Percentiles rank a stretch among this genome's conserved stretches.
These are phyloP conservation scores for Folsomia candida DNA, from an alignment of 2,888 invertebrate genomes.

Conservation along the genomic window DNA sequence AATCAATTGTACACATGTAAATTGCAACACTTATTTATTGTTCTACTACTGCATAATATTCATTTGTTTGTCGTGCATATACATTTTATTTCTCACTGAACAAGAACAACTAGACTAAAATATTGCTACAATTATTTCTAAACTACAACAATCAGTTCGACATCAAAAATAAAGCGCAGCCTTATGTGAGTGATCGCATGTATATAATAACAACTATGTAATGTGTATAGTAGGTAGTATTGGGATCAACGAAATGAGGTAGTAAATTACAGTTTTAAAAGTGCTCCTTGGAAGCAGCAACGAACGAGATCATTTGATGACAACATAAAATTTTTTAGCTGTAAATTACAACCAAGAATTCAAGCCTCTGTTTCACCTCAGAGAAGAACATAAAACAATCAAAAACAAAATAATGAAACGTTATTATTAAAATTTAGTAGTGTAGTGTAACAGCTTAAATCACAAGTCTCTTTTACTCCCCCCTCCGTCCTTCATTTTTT, in stretches of 20 bases:
- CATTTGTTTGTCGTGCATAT: background rate
- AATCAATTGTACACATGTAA: no score
- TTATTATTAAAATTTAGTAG: no score
- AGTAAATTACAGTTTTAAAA: background rate
- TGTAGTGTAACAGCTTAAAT: background rate
- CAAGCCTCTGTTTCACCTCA: background rate
- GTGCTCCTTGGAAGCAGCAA: background rate
- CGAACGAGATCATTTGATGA: background rate
- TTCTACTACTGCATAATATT: no score
- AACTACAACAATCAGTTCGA: no score
- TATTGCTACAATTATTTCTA: background rate
- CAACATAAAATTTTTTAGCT: background rate
- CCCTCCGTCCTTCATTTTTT: no score
- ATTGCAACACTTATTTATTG: background rate
- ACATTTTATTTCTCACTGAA: background rate
- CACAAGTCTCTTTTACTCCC: background rate
- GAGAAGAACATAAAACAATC: background rate
- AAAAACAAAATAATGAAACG: background rate
- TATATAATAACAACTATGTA: background rate
- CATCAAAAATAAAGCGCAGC: constrained; percentile 2
- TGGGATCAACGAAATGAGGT: constrained; percentile 7
- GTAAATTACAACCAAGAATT: background rate
- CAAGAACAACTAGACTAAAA: background rate
- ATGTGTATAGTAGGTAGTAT: background rate
- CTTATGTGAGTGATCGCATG: background rate